Evolutionary conservation across 2,888 invertebrate species (phyloP), one percentile per base, ranked within the genome.

Genomic region (Cataglyphis rosenhaueri): DNA sequence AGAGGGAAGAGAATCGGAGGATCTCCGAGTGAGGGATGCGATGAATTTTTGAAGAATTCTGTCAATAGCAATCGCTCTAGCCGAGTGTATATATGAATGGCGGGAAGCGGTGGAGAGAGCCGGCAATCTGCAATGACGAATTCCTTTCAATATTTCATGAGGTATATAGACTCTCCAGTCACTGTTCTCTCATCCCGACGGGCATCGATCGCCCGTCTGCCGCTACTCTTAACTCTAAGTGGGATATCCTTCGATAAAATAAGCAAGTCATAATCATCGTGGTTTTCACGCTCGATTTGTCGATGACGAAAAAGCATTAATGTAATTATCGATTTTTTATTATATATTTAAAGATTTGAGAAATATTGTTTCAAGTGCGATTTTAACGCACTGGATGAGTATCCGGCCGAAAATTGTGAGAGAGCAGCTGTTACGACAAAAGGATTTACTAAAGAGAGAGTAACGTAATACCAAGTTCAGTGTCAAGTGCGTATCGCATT

Each of bases 101-200:
- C 65, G 29, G 18, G 48, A 57, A 68, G 41, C 61, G 70, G 64
- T 82, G 78, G 44, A 48, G 81, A 71, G 68, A 87, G 74, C 87
- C 82, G 76, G 83, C 89, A 88, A 92, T 91, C 89, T 75, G 76
- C 90, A 90, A 92, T 91, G 92, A 93, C 91, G 89, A 92, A 91
- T 91, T 88, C 85, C 87, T 85, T 81, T 92, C 86, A 90, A 93
- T 93, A 90, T 89, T 92, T 92, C 85, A 93, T 86, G 84, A 86
- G 84, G 83, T 84, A 88, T 90, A 91, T 90, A 88, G 89, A 87
- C 82, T 84, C 82, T 83, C 81, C 73, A 44, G 62, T 71, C 85
- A 68, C 65, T 70, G 68, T 55, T 84, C 75, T 86, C 73, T 86
- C 75, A 68, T 76, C 68, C 71, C n/a, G 59, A 32, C 61, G 55